Base-by-base conservation (phyloP, 2,113 vertebrate genomes). In the Apteryx owenii region DNA sequence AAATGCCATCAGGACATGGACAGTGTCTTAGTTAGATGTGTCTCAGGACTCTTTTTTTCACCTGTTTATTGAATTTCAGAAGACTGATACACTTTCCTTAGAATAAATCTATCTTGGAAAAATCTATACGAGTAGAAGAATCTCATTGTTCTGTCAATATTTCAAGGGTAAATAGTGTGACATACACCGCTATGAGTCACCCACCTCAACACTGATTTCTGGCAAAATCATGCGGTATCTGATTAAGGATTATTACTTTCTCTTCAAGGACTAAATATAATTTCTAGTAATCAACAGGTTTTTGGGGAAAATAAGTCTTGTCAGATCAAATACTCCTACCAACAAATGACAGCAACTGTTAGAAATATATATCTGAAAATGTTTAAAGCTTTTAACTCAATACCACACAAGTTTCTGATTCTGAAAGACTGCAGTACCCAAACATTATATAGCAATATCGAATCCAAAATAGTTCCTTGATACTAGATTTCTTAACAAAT, bases 161-260 rank as follows among this genome's bases (percentile, higher is more conserved):
- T 93, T 93, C 44, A 73, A 62, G 46, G 82, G 40, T 85, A 92
- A 95, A 91, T 48, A 76, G 48, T 4, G 66, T 96, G 84, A 91
- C 66, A 91, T 75, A 40, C 2, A 38, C 54, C 62, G 62, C 58
- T 82, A 5, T 60, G 81, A 95, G 70, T 95, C 91, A 96, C 26
- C 70, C 71, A 71, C 69, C 61, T 64, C 75, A 42, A 54, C 82
- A 92, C 13, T 88, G 89, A 89, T 85, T 87, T 66, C 53, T 80
- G 62, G 23, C 29, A 89, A 85, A 91, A 95, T 80, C 25, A 88
- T 40, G 73, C 28, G 65, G 17, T 69, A 87, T 44, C 50, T 88
- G 94, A 91, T 91, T 72, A 66, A 85, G 92, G 73, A 85, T 88
- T 82, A 96, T 78, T 91, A 91, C 83, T 85, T 88, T 88, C 38